Evolutionary conservation across 2,888 invertebrate species (phyloP), one percentile per base, ranked within the genome.

Genomic region (Sceliomorpha sp.): DNA sequence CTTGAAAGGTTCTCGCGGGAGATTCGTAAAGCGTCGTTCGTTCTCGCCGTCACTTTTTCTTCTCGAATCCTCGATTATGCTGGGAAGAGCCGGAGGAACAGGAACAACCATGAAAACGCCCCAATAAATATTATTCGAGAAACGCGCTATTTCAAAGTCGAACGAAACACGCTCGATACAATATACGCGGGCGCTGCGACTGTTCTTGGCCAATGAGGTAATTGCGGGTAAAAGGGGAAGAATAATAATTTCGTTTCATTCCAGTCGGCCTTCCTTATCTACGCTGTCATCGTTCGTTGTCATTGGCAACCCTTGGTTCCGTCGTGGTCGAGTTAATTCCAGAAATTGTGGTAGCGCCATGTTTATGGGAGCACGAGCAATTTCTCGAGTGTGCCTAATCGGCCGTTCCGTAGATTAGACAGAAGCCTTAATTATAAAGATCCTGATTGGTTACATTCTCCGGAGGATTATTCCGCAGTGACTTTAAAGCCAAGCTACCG

Each of bases 351-450:
- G 74, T 67, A 70, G 73, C 74, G 71, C 74, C 42, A 79, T 79
- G 80, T 79, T 81, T 78, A 80, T 78, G 76, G 70, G 60, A 55
- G 70, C 45, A 45, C 53, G 44, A 51, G 67, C 76, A 59, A 73
- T 80, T 73, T 68, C 67, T 70, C 51, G 48, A 55, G 68, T 72
- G 47, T 69, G 71, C 73, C 78, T 83, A 84, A 83, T 79, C 82
- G 81, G 75, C 83, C 69, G 78, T 84, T 80, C 75, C 70, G 73
- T 76, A 84, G 79, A 85, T 85, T 83, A 84, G 83, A 83, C 77
- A 70, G 81, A 82, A 82, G 80, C 80, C 82, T 85, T 85, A 84
- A 84, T 85, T 85, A 84, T 83, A 82, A 84, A 82, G 77, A 82
- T 82, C 76, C 79, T 82, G 85, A 85, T 85, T 85, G 82, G 82